A percentile compares a stretch with the other conserved stretches of the same genome.
Evolutionary conservation across 2,797 vertebrate species (phyloP).

Genomic region (Parambassis ranga): DNA sequence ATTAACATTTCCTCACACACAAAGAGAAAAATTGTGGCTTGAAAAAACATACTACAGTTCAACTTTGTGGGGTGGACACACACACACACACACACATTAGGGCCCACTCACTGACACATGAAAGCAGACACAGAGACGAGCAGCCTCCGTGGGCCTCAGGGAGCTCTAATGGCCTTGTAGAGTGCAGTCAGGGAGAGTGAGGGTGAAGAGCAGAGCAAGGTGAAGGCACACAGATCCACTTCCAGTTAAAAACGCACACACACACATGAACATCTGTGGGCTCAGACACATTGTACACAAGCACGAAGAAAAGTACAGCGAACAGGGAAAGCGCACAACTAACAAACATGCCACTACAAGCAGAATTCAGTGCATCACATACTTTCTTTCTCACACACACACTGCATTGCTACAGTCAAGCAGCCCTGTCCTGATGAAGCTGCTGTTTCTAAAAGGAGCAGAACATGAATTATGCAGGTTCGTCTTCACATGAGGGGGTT

Average conservation of each 20-base stretch:
- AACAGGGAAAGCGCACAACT: constrained; percentile 27
- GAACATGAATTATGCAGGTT: constrained; percentile 85
- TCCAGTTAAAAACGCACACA: constrained; percentile 54
- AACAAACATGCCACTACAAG: constrained; percentile 55
- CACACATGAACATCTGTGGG: constrained; percentile 29
- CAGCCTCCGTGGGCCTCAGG: constrained; percentile 68
- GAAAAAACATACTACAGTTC: constrained; percentile 25
- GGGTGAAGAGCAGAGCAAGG: constrained; percentile 82
- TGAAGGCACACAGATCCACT: constrained; percentile 70
- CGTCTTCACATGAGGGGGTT: constrained; percentile 74
- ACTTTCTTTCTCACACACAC: constrained; percentile 6
- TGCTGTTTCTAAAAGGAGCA: constrained; percentile 85
- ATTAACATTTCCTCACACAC: constrained; percentile 20
- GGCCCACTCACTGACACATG: constrained; percentile 74
- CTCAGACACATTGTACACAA: constrained; percentile 5
- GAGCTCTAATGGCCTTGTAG: constrained; percentile 80
- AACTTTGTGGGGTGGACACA: constrained; percentile 21
- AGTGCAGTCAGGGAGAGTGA: constrained; percentile 74
- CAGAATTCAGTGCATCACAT: constrained; percentile 38
- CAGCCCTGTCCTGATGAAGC: constrained; percentile 82
- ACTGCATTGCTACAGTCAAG: constrained; percentile 75
- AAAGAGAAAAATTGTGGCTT: background rate
- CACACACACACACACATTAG: constrained; percentile 24
- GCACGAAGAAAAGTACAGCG: constrained; percentile 20
- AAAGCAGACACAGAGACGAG: constrained; percentile 74